Evolutionary conservation across 2,797 vertebrate genomes (phyloP), one percentile per base, ranked within the genome.

Genomic region (Cercopithecus diana): DNA sequence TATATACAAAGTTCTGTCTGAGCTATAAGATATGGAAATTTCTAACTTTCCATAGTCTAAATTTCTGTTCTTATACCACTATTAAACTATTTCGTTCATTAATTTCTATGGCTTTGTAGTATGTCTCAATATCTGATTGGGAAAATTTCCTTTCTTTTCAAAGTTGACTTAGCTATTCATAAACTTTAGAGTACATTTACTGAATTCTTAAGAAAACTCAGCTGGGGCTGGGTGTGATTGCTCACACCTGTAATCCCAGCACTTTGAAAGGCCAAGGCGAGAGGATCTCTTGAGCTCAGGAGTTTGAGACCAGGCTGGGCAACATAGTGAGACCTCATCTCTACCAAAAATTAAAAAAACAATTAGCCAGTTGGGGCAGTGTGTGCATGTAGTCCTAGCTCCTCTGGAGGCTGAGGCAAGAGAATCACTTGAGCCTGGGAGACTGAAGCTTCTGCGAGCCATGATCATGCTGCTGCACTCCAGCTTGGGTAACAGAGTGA

Each of bases 121-220:
- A 55, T 89, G 26, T 81, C 28, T 88, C 64, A 83, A 0, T 33
- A 67, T 70, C 48, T 57, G 33, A 76, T 13, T 55, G 13, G 64
- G 50, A 50, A 87, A 39, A 70, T 55, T 64, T 70, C 33, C 4
- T 81, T 81, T 76, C 22, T 50, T 36, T 84, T 64, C 4, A 57
- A 75, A 67, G 39, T 72, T 97, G 45, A 79, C 80, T 96, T 79
- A 88, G 26, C 67, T 77, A 4, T 72, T 92, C 11, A 52, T 81
- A 20, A 52, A 67, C 28, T 70, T 83, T 39, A 61, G 13, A 96
- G 70, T 79, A 33, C 48, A 26, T 26, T 77, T 80, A 92, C 72
- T 72, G 22, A 75, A 79, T 96, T 94, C 2, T 36, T 82, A 64
- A 90, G 24, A 82, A 87, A 95, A 64, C 73, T 70, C 43, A 94